Conservation (phyloP, 2,113 vertebrate genomes). For the Anarrhichthys ocellatus region DNA sequence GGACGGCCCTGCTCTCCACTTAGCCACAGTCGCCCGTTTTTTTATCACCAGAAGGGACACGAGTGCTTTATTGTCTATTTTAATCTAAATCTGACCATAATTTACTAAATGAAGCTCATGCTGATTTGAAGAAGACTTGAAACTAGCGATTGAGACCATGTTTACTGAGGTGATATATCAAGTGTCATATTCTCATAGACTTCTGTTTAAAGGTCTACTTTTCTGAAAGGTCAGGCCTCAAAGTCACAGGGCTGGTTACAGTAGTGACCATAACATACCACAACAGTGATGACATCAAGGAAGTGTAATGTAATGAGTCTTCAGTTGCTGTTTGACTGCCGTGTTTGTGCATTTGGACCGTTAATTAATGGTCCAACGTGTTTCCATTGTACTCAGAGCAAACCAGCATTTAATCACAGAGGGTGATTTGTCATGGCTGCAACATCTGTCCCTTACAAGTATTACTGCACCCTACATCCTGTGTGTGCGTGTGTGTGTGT, state of each 20-base stretch:
- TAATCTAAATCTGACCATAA: no score
- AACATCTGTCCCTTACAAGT: slow-evolving; percentile 98
- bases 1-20: no score
- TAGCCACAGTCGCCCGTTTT: background rate
- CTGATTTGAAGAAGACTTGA: no score
- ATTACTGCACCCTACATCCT: slow-evolving; percentile 90
- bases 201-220: background rate
- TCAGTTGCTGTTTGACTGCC: slow-evolving; percentile 90
- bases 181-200: background rate
- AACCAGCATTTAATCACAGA: slow-evolving; percentile 98
- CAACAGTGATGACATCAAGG: slow-evolving; percentile 88
- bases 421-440: slow-evolving; percentile 96
- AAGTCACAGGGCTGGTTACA: slow-evolving; percentile 87
- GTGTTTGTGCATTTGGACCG: slow-evolving; percentile 92
- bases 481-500: background rate
- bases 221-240: slow-evolving; percentile 74
- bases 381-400: slow-evolving; percentile 96
- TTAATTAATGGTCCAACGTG: slow-evolving; percentile 98
- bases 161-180: background rate
- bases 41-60: background rate
- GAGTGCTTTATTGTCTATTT: background rate
- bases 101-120: no score
- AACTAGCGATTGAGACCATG: no score
- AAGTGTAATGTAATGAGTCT: slow-evolving; percentile 85
- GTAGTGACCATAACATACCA: slow-evolving; percentile 89